A percentile compares a stretch with the other conserved stretches of the same genome.
These are phyloP conservation scores for Acrobasis consociella DNA, from an alignment of 2,888 invertebrate species.

Conservation along the genomic window DNA sequence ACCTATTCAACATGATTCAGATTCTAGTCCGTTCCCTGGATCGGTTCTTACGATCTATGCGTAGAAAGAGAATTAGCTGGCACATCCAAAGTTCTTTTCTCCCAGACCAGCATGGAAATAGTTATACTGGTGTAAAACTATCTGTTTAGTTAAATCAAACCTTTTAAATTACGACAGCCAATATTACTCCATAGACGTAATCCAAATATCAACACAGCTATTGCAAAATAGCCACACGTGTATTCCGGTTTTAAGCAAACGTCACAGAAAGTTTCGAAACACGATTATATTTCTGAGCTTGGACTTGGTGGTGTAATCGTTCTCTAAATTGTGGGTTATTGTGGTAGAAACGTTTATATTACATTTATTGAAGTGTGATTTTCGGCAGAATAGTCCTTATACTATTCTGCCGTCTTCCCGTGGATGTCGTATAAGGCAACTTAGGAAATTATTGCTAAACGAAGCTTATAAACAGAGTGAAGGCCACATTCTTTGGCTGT, in stretches of 20 bases:
- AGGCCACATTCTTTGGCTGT: no score
- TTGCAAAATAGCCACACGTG: constrained; percentile 11
- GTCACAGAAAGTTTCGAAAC: constrained; percentile 3
- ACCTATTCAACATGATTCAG: no score
- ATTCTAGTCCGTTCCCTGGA: no score
- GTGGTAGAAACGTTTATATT: background rate
- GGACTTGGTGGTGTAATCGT: constrained; percentile 8
- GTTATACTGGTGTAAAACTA: background rate
- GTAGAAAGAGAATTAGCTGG: no score
- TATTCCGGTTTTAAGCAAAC: constrained; percentile 8
- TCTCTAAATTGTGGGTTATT: constrained; percentile 3
- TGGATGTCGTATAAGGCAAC: no score
- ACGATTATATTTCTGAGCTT: constrained; percentile 1
- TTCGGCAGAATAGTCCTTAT: no score
- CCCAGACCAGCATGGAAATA: background rate
- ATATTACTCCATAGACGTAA: constrained; percentile 5
- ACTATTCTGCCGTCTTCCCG: no score
- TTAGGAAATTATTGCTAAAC: no score
- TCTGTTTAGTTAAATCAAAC: no score
- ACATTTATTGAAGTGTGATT: no score
- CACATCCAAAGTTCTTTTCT: background rate
- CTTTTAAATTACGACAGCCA: background rate
- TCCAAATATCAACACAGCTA: constrained; percentile 5
- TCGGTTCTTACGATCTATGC: no score
- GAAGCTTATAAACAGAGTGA: no score